A percentile compares a stretch with the other conserved stretches of the same genome.
phyloP scores from a whole-genome alignment of 2,888 invertebrate genomes.

The Dyspetes luteomarginatus region DNA sequence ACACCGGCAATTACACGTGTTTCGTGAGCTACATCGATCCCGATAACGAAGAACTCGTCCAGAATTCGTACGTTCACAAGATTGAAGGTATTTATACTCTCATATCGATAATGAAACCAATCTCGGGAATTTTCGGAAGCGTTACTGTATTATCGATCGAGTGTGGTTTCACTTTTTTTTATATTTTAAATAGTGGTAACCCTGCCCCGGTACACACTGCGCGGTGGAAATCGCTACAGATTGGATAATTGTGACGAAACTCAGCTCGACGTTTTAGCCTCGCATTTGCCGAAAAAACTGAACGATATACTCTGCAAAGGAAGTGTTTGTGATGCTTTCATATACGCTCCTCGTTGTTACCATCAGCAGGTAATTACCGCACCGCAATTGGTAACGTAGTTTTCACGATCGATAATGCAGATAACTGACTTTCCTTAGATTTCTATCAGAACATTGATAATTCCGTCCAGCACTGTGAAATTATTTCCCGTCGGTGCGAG shows the following conservation, averaged over 20 bases:
- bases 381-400: background rate
- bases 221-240: slow-evolving; percentile 74
- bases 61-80: slow-evolving; percentile 71
- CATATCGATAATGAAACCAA: no score
- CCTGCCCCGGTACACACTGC: slow-evolving; percentile 74
- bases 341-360: slow-evolving; percentile 74
- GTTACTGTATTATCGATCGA: background rate
- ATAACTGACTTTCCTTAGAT: slow-evolving; percentile 45
- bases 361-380: slow-evolving; percentile 69
- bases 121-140: background rate
- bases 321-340: slow-evolving; percentile 73
- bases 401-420: slow-evolving; percentile 13
- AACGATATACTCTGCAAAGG: slow-evolving; percentile 74
- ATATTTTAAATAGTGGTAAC: slow-evolving; percentile 70
- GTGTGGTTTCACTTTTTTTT: background rate
- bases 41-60: slow-evolving; percentile 74
- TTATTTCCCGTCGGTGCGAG: slow-evolving; percentile 71
- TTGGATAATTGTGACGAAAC: slow-evolving; percentile 73
- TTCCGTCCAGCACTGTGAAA: slow-evolving; percentile 70
- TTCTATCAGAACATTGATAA: slow-evolving; percentile 64
- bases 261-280: slow-evolving; percentile 72
- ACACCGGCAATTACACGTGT: slow-evolving; percentile 77
- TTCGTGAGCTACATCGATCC: slow-evolving; percentile 74
- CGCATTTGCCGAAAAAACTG: slow-evolving; percentile 73
- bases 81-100: slow-evolving; percentile 70